Evolutionary conservation across 2,113 vertebrate genomes (phyloP).

Genomic region (Naja naja): DNA sequence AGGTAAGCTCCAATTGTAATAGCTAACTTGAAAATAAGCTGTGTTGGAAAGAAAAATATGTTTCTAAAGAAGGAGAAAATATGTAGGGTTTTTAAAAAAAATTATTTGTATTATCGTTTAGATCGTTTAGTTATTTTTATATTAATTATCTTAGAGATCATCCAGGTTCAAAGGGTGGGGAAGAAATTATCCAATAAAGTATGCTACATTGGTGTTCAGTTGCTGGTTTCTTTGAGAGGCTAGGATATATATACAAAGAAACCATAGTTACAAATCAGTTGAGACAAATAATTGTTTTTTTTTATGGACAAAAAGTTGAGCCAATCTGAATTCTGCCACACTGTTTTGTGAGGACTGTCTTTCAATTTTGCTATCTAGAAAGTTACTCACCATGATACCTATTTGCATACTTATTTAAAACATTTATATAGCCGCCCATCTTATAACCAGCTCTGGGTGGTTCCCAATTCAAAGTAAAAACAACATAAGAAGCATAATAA

Average conservation of each 20-base stretch:
- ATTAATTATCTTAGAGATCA: background rate
- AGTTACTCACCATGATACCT: background rate
- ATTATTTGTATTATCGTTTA: background rate
- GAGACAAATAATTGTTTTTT: background rate
- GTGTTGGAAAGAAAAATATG: background rate
- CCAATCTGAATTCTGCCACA: background rate
- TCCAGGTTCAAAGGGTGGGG: background rate
- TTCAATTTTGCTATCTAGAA: background rate
- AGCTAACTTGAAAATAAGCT: background rate
- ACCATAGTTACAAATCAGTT: background rate
- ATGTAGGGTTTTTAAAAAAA: background rate
- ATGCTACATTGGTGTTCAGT: slow-evolving; percentile 8
- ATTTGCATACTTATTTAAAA: background rate
- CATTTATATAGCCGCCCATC: background rate
- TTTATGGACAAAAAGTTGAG: background rate
- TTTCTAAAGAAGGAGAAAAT: background rate
- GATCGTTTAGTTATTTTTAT: background rate
- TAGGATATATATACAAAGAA: background rate
- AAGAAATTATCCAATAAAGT: slow-evolving; percentile 12
- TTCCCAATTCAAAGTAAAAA: background rate
- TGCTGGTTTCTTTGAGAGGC: background rate
- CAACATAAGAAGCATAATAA: background rate
- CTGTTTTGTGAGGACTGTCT: background rate
- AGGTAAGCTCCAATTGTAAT: accelerated
- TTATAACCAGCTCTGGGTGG: background rate